These are phyloP conservation scores for Crotalus helleri DNA, from an alignment of 2,113 vertebrate species.

Conservation along the genomic window DNA sequence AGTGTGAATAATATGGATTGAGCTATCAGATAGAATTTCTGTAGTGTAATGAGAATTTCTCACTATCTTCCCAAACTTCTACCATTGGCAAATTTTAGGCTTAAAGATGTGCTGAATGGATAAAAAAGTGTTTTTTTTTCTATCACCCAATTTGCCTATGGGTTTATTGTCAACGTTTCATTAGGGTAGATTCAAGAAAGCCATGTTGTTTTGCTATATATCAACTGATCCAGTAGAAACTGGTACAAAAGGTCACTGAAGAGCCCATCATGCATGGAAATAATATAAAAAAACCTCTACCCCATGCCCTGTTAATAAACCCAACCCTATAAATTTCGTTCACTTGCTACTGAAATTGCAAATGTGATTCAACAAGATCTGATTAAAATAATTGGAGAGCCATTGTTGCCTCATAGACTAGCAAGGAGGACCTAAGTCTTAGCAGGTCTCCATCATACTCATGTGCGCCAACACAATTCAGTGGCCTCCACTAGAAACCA, in stretches of 20 bases:
- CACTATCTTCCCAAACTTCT: background rate
- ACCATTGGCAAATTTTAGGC: background rate
- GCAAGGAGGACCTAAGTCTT: background rate
- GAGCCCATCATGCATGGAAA: background rate
- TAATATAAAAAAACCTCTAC: background rate
- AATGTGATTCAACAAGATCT: background rate
- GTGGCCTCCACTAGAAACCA: background rate
- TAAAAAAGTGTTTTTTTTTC: background rate
- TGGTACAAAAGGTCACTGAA: background rate
- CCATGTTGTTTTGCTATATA: background rate
- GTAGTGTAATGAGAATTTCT: background rate
- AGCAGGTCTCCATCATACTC: background rate
- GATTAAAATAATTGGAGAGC: background rate
- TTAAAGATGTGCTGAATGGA: background rate
- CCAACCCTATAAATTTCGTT: background rate
- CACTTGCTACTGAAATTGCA: background rate
- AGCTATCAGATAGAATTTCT: background rate
- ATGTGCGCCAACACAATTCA: background rate
- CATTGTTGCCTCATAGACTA: background rate
- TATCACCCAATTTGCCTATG: background rate
- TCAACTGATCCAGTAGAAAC: background rate
- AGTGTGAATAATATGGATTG: background rate
- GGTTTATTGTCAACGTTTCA: constrained; percentile 9
- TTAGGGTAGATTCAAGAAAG: background rate
- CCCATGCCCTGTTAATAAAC: background rate